Conservation (phyloP, 2,888 invertebrate species). For the Nomada ferruginata region DNA sequence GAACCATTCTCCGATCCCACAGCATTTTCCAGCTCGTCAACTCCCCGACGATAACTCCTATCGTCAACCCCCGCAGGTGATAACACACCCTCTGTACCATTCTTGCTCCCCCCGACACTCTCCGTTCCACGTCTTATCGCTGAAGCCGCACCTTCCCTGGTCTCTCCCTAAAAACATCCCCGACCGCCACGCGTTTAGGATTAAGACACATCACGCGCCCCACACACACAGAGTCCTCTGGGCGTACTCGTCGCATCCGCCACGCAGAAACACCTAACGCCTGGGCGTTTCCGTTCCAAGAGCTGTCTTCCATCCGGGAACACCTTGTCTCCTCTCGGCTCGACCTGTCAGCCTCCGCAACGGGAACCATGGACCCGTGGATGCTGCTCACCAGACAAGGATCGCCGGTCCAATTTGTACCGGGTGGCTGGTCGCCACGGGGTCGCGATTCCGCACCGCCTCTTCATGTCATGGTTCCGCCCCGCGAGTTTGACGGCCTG, state of each 20-base stretch:
- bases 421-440: constrained; percentile 46
- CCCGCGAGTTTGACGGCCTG: constrained; percentile 84
- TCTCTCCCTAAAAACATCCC: neutral
- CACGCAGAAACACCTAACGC: constrained; percentile 70
- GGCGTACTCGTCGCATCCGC: constrained; percentile 65
- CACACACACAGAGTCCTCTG: constrained; percentile 58
- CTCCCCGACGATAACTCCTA: too few species aligned
- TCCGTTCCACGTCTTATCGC: neutral
- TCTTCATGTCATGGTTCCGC: constrained; percentile 83
- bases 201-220: constrained; percentile 48
- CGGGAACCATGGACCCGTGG: neutral
- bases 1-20: neutral
- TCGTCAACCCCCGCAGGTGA: too few species aligned
- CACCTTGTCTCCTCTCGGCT: neutral
- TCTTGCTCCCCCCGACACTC: too few species aligned
- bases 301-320: constrained; percentile 56
- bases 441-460: constrained; percentile 81
- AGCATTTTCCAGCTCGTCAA: too few species aligned
- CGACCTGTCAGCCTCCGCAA: neutral
- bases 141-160: too few species aligned
- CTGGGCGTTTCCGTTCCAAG: constrained; percentile 78
- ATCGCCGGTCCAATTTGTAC: constrained; percentile 29
- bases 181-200: constrained; percentile 12
- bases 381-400: neutral
- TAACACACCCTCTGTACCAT: too few species aligned